Evolutionary conservation across 2,888 invertebrate species (phyloP), one percentile per base, ranked within the genome.

Genomic region (Parthenolecanium corni): DNA sequence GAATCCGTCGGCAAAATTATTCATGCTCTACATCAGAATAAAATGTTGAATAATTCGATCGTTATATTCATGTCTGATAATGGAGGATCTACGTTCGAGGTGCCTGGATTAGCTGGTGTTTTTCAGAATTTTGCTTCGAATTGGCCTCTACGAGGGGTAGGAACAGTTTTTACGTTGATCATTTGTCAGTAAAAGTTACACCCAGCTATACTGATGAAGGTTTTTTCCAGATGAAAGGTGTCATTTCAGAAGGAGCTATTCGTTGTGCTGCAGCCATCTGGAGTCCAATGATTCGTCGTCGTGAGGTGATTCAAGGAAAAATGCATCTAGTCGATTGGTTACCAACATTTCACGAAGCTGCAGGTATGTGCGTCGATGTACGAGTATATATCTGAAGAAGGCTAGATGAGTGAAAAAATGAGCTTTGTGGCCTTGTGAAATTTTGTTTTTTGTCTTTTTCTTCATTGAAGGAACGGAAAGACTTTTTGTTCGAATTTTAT

Each of bases 281-380:
- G 82, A 85, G 83, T 69, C 83, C 87, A 0, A 71, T 82, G n/a
- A 71, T 74, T 51, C 74, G 78, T 5, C 71, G 71, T 20, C 72
- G 76, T 14, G 78, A 80, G 68, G 78, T 86, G 0, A 81, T 79
- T 11, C 73, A 78, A 20, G 76, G 82, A 53, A 74, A 89, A 54
- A 81, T 91, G 71, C 89, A 90, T 70, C 81, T 91, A 12, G 81
- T 82, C 3, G 92, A 93, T 73, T 89, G 88, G 85, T 71, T 91
- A 42, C 90, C 92, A 0, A 91, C 92, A 0, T 73, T 84, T 6
- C 70, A 76, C 47, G 66, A 70, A 2, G 71, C 72, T 2, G 74
- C 73, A 36, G 74, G 74, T 56, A 52, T 4, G 44, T 16, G 14
- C 5, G 14, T 16, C 9, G 12, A 18, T n/a, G n/a, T 16, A 38